A percentile compares a stretch with the other conserved stretches of the same genome.
Conservation (phyloP, 2,113 vertebrate species). For the Hippocampus comes region DNA sequence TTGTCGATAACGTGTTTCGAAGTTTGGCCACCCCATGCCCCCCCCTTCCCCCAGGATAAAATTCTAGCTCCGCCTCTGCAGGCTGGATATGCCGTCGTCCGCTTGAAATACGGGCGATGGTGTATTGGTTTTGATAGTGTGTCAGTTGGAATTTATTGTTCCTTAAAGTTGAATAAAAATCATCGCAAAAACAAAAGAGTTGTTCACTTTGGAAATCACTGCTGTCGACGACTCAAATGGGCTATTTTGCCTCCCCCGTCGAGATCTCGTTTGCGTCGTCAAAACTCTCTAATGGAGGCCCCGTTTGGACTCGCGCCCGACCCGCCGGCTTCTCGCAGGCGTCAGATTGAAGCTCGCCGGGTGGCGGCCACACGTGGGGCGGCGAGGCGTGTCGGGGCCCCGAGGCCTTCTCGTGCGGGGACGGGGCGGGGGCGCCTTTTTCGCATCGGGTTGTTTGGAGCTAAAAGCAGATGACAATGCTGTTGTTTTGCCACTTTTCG, state of each 20-base stretch:
- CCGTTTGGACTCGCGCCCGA: constrained; percentile 78
- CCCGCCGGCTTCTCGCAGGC: constrained; percentile 83
- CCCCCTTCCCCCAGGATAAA: too few relatives aligned
- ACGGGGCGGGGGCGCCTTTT: constrained; percentile 83
- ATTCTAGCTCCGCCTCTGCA: too few relatives aligned
- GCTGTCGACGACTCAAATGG: not conserved
- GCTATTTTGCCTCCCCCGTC: constrained; percentile 55
- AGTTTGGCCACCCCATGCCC: too few relatives aligned
- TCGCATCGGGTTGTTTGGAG: not conserved
- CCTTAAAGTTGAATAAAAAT: not conserved
- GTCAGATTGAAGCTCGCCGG: constrained; percentile 86
- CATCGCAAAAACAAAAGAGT: not conserved
- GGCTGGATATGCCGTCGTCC: too few relatives aligned
- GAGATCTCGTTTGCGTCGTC: constrained; percentile 72
- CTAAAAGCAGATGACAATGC: not conserved
- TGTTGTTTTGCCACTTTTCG: not conserved
- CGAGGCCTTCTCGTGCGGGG: constrained; percentile 68
- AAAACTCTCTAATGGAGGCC: constrained; percentile 82
- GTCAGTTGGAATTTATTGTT: not conserved
- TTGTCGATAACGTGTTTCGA: too few relatives aligned
- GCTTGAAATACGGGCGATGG: too few relatives aligned
- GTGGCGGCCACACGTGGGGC: constrained; percentile 79
- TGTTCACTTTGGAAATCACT: not conserved
- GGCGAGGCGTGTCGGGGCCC: constrained; percentile 78
- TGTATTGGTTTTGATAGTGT: too few relatives aligned